Percentiles rank a stretch among this genome's conserved stretches.
These are phyloP conservation scores for Rhabdornis inornatus DNA, from an alignment of 2,113 vertebrate genomes.

Conservation along the genomic window DNA sequence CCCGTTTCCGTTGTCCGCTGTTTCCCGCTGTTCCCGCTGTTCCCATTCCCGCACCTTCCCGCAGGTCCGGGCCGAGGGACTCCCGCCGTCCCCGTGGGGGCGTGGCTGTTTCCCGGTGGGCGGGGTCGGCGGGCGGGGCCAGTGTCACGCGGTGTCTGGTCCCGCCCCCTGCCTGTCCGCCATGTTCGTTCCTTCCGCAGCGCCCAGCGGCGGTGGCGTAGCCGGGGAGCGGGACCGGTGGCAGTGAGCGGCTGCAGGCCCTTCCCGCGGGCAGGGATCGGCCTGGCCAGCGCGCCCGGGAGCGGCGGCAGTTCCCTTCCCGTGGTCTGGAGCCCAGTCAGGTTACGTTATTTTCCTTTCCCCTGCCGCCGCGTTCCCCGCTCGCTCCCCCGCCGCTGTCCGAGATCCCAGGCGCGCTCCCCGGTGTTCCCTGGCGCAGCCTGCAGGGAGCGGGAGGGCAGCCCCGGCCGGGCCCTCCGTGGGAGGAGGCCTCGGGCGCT, in stretches of 20 bases:
- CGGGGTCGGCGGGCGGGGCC: not conserved
- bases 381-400: not conserved
- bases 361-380: not conserved
- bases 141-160: rapidly evolving
- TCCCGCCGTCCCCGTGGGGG: rapidly evolving
- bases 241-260: not conserved
- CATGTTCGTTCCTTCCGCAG: constrained; percentile 44
- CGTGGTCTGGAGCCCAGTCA: not conserved
- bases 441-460: not conserved
- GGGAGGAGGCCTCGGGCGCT: not conserved
- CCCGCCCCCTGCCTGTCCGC: constrained; percentile 30
- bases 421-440: not conserved
- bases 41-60: rapidly evolving
- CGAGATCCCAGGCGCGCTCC: not conserved
- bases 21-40: too few species aligned
- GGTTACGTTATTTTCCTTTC: not conserved
- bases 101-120: not conserved
- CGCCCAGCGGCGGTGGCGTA: not conserved
- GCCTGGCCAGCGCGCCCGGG: not conserved
- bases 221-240: not conserved
- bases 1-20: not conserved
- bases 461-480: not conserved
- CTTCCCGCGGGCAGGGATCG: not conserved
- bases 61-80: rapidly evolving
- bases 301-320: not conserved